A percentile compares a stretch with the other conserved stretches of the same genome.
These are phyloP conservation scores for Enteromius afrohamiltoni DNA, from an alignment of 2,797 vertebrate genomes.

Conservation along the genomic window DNA sequence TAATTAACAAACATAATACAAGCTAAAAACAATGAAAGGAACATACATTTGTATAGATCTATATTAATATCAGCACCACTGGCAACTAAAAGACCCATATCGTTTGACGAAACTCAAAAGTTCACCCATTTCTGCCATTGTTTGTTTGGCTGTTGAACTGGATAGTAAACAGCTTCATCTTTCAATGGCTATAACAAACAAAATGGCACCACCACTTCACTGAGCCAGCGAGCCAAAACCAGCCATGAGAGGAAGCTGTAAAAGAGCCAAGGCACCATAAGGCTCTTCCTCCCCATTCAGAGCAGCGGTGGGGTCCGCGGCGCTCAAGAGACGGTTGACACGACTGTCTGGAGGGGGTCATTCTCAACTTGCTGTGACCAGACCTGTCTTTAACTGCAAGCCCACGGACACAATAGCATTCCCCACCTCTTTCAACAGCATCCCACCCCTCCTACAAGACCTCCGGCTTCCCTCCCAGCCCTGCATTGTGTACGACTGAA, in stretches of 20 bases:
- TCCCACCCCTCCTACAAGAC: slow-evolving; percentile 23
- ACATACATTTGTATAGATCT: not conserved
- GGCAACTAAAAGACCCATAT: not conserved
- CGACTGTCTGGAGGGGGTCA: slow-evolving; percentile 22
- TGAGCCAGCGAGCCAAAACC: not conserved
- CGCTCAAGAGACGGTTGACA: slow-evolving; percentile 18
- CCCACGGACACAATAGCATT: slow-evolving; percentile 37
- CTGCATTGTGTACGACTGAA: slow-evolving; percentile 39
- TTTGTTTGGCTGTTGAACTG: not conserved
- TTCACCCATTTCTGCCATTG: not conserved
- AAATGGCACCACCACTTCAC: not conserved
- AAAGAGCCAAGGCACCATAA: slow-evolving; percentile 7
- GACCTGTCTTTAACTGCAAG: slow-evolving; percentile 33
- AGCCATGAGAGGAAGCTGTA: slow-evolving; percentile 1
- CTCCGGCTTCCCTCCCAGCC: slow-evolving; percentile 34
- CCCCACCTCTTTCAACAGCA: slow-evolving; percentile 9
- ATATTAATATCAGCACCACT: not conserved
- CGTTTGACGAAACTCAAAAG: not conserved
- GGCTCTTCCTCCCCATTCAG: slow-evolving; percentile 14
- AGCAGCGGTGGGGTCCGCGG: not conserved
- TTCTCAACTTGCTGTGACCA: slow-evolving; percentile 35
- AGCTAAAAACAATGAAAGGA: not conserved
- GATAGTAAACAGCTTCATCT: not conserved
- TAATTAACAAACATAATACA: not conserved
- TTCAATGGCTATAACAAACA: slow-evolving; percentile 15